Evolutionary conservation across 2,888 invertebrate species (phyloP), one percentile per base, ranked within the genome.

Genomic region (Epinotia demarniana): DNA sequence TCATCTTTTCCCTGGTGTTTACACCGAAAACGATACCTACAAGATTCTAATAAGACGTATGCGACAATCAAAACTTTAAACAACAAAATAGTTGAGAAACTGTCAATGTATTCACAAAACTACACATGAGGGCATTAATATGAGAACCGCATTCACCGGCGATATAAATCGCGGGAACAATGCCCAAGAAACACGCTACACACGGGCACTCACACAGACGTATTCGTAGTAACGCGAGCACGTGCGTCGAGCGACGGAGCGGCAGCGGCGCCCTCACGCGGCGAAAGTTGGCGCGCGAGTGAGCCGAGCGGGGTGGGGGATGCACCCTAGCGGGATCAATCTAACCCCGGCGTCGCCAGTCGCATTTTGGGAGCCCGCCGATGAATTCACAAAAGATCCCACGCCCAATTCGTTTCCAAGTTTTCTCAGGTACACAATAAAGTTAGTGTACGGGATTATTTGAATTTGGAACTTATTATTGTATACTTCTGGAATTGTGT

Each of bases 211-310:
- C 92, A 91, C 92, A 91, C 91, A 89, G 81, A 82, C 82, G 80
- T 80, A 81, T 16, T 83, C 84, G 85, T 83, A 82, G 85, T 82
- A 85, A 9, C 39, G 39, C 49, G 13, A 84, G 83, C 90, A 91
- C 90, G 90, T 89, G 90, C 57, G 55, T 79, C 77, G 80, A 80
- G 79, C 85, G 85, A 79, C 83, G 82, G 84, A 84, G 81, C 84
- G 84, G 85, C 81, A 76, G 80, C 81, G 84, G 87, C 92, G 92
- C 92, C 93, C 92, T 92, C 91, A 86, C 92, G 89, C 92, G 92
- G 89, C 93, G 82, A 86, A 88, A 90, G 91, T 88, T 88, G 87
- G 92, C 93, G 93, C 92, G 92, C 93, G 90, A 90, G 89, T 93
- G 93, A 79, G 64, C 46, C 77, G 80, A 79, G 79, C 81, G 76